These are phyloP conservation scores for Girardia tigrina DNA, from an alignment of 2,888 invertebrate species.

Conservation along the genomic window DNA sequence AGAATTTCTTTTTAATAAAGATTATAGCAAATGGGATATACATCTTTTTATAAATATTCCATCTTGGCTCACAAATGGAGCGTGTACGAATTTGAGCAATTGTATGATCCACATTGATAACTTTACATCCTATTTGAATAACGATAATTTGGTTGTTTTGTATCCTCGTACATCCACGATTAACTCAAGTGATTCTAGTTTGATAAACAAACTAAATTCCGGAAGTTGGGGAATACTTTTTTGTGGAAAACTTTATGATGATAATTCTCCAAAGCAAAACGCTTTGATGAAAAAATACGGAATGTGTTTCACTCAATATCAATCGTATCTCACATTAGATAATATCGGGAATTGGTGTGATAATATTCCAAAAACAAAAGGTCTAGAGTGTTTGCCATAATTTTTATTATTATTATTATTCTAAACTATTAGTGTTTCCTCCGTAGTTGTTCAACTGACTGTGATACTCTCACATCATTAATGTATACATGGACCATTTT, in stretches of 20 bases:
- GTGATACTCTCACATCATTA: too few relatives aligned
- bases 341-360: too few relatives aligned
- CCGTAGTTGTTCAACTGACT: too few relatives aligned
- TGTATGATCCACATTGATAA: not conserved
- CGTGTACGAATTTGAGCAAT: not conserved
- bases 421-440: too few relatives aligned
- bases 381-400: too few relatives aligned
- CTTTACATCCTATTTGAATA: not conserved
- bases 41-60: not conserved
- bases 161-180: not conserved
- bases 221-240: slow-evolving; percentile 7
- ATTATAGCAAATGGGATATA: too few relatives aligned
- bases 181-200: not conserved
- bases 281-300: not conserved
- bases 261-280: not conserved
- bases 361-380: too few relatives aligned
- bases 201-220: not conserved
- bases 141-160: not conserved
- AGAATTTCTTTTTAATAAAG: too few relatives aligned
- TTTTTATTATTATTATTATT: too few relatives aligned
- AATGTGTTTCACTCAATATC: too few relatives aligned
- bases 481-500: too few relatives aligned
- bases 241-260: not conserved
- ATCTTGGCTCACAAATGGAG: not conserved
- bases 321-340: too few relatives aligned